phyloP scores from a whole-genome alignment of 2,113 vertebrate genomes.

The Saccopteryx bilineata region DNA sequence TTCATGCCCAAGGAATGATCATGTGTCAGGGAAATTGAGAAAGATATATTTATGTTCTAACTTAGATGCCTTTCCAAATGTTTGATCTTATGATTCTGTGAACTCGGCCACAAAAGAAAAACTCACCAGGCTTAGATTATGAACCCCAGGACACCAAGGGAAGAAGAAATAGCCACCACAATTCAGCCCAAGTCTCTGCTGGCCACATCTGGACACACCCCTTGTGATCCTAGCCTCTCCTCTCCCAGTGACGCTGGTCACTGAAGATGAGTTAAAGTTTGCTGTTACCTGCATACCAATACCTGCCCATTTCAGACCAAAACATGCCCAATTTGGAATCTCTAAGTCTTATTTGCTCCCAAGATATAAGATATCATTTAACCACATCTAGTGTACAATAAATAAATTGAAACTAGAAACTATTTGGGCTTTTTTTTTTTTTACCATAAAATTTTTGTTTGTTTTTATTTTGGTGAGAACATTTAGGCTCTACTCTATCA shows the following conservation, averaged over 20 bases:
- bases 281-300: neutral
- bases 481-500: neutral
- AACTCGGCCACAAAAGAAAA: neutral
- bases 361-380: neutral
- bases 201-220: neutral
- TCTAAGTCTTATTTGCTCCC: neutral
- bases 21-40: neutral
- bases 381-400: neutral
- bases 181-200: neutral
- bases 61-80: neutral
- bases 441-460: neutral
- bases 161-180: neutral
- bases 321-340: neutral
- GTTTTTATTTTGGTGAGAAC: neutral
- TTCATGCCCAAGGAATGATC: neutral
- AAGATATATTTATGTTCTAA: neutral
- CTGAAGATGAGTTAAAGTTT: neutral
- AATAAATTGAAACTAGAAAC: conserved; percentile 18
- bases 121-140: neutral
- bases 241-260: neutral
- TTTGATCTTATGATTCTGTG: neutral
- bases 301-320: neutral
- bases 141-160: neutral
- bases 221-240: neutral
- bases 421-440: neutral